Conservation (phyloP, 2,888 invertebrate genomes). For the Sisyra terminalis region DNA sequence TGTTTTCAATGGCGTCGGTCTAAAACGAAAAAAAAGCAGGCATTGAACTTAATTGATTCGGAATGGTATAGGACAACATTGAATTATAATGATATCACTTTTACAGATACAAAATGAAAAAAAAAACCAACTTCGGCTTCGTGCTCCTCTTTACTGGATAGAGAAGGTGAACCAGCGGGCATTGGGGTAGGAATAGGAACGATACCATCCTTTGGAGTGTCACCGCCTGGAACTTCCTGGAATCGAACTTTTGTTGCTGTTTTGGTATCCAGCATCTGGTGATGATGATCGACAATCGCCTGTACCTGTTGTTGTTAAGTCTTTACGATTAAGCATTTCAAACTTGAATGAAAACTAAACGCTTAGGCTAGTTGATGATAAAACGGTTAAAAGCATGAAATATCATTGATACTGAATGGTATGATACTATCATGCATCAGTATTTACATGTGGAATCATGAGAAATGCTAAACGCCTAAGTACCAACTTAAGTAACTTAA, state of each 20-base stretch:
- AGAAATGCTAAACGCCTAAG: too few species aligned
- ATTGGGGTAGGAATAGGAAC: background rate
- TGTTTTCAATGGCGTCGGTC: conserved; percentile 11
- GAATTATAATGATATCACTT: too few species aligned
- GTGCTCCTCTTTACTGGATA: conserved; percentile 1
- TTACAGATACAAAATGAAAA: too few species aligned
- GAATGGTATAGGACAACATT: too few species aligned
- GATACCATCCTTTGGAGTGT: conserved; percentile 2
- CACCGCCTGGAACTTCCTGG: conserved; percentile 39
- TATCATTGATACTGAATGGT: too few species aligned
- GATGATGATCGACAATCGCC: conserved; percentile 83
- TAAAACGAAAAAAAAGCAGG: conserved; percentile 3
- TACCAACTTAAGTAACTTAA: too few species aligned
- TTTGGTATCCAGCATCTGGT: conserved; percentile 56
- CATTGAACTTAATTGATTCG: background rate
- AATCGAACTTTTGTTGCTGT: conserved; percentile 74
- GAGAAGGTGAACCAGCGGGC: conserved; percentile 3
- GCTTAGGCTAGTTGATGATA: too few species aligned
- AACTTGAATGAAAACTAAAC: too few species aligned
- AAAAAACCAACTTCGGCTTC: background rate
- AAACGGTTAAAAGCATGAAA: too few species aligned
- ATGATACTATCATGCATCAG: too few species aligned
- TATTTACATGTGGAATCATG: too few species aligned
- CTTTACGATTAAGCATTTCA: too few species aligned
- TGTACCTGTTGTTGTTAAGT: conserved; percentile 50